Evolutionary conservation across 2,113 vertebrate species (phyloP).

Genomic region (Aviceda subcristata): DNA sequence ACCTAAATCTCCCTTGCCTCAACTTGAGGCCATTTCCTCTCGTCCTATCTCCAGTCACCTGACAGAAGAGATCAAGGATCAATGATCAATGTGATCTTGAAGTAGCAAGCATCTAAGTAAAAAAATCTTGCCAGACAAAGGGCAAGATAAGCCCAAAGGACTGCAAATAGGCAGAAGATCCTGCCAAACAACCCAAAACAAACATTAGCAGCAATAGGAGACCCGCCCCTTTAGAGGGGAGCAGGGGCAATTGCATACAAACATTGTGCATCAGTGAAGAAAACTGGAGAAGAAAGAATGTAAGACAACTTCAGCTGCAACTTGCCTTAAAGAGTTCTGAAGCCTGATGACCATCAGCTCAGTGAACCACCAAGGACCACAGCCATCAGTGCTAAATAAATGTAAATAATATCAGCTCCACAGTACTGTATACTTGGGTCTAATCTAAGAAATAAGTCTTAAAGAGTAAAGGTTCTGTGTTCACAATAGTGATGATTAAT

Average conservation of each 20-base stretch:
- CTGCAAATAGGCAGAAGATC: not conserved
- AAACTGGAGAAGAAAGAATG: not conserved
- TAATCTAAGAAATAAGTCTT: not conserved
- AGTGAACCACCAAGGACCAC: not conserved
- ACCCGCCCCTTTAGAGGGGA: rapidly evolving
- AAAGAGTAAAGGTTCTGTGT: not conserved
- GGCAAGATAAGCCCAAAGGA: not conserved
- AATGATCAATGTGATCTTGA: not conserved
- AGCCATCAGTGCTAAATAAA: not conserved
- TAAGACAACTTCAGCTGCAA: not conserved
- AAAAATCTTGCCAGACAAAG: not conserved
- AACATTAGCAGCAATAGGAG: not conserved
- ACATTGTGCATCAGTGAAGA: not conserved
- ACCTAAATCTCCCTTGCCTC: too few relatives aligned
- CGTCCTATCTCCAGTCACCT: too few relatives aligned
- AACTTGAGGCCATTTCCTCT: too few relatives aligned
- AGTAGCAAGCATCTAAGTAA: not conserved
- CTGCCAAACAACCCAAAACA: not conserved
- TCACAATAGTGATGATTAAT: not conserved
- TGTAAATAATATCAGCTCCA: not conserved
- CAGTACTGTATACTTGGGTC: not conserved
- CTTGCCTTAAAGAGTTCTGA: not conserved
- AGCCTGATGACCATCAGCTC: not conserved
- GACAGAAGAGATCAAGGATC: too few relatives aligned
- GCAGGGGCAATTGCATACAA: not conserved